Base-by-base conservation (phyloP, 2,113 vertebrate species). In the Prietella phreatophila region DNA sequence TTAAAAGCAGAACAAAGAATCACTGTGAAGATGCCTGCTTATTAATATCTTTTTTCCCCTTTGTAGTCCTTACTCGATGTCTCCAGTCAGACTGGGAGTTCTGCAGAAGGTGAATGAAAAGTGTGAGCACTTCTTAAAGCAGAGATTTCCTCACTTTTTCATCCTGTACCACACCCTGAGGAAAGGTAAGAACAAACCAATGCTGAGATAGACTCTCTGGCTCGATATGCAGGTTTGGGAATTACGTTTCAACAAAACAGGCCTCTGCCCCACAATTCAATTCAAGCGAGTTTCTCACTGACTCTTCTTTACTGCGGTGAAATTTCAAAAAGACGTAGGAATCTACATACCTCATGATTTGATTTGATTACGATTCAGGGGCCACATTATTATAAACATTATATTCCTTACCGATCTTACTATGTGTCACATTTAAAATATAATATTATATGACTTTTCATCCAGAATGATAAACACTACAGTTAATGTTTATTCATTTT, bases 151-250 rank as follows among this genome's bases (percentile, higher is more conserved):
- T 76, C 76, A 14, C 1, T 76, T 89, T 19, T 89, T 85, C 25
- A 17, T 90, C 69, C 61, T 83, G 0, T 87, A 90, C 83, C 83
- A 85, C 50, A 90, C 90, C 53, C 81, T 90, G 56, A 86, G 42
- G 60, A 87, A 76, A 83, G 90, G 90, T 90, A 69, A 61, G 56
- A 56, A 33, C 14, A 5, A 8, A 22, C 84, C 11, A 22, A 60
- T 33, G n/a, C 55, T 20, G 1, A 5, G 53, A 4, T 33, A 56
- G 7, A 8, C 27, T 63, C 47, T 14, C 20, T 19, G 33, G 61
- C 17, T n/a, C 27, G 4, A 58, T 36, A 27, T 3, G 25, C 22
- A 15, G 42, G 33, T 73, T 19, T 73, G 6, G 5, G 73, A 22
- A 71, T 36, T 36, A 33, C 36, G 1, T 75, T 19, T 36, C 30